phyloP scores from a whole-genome alignment of 2,113 vertebrate genomes.

The Pyrgilauda ruficollis region DNA sequence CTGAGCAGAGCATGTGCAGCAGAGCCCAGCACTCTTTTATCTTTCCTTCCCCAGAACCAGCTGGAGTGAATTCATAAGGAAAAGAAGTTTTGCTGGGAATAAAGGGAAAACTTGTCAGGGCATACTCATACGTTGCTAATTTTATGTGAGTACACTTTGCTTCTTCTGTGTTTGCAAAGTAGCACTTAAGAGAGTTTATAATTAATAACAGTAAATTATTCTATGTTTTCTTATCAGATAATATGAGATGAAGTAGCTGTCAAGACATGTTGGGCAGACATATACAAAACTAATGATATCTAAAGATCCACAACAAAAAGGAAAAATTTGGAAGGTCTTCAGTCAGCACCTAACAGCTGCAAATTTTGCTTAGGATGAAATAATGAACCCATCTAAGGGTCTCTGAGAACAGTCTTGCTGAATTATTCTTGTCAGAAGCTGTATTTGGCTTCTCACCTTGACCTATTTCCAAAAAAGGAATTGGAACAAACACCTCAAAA shows the following conservation, averaged over 20 bases:
- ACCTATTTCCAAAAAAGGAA: not conserved
- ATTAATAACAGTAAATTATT: constrained; percentile 59
- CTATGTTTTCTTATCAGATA: constrained; percentile 48
- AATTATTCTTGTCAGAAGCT: constrained; percentile 14
- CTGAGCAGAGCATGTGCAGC: not conserved
- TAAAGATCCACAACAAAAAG: constrained; percentile 54
- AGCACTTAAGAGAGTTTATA: constrained; percentile 24
- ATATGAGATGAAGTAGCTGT: constrained; percentile 35
- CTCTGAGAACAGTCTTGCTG: not conserved
- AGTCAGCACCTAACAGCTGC: constrained; percentile 30
- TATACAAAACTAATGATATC: constrained; percentile 10
- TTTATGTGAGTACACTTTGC: not conserved
- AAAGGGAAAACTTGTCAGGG: constrained; percentile 20
- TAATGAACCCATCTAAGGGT: constrained; percentile 1
- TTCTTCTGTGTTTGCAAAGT: constrained; percentile 12
- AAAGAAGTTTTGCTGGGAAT: not conserved
- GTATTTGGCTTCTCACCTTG: not conserved
- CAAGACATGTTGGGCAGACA: constrained; percentile 31
- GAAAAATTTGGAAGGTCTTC: constrained; percentile 42
- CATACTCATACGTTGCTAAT: not conserved
- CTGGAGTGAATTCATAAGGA: not conserved
- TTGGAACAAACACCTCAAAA: not conserved
- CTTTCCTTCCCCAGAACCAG: not conserved
- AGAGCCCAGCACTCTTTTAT: not conserved
- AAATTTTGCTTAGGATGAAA: constrained; percentile 18